phyloP scores from a whole-genome alignment of 2,888 invertebrate species.

The Elegia similella region DNA sequence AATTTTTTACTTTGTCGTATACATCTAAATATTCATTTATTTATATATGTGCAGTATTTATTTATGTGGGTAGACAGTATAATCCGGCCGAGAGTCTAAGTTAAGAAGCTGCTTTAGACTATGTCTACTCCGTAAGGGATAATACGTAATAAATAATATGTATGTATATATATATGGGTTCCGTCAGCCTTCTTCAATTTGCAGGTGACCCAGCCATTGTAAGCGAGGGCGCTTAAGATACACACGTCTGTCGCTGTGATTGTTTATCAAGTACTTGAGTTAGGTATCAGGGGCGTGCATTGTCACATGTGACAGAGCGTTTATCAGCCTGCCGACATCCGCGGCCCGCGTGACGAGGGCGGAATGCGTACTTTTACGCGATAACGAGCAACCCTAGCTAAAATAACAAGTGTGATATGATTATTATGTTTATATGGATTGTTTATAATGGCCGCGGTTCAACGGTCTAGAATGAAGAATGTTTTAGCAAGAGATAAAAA shows the following conservation, averaged over 20 bases:
- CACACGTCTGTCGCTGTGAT: conserved; percentile 24
- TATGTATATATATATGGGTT: too few species aligned
- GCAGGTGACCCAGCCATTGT: neutral
- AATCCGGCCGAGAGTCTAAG: too few species aligned
- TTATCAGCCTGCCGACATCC: conserved; percentile 54
- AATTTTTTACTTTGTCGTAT: too few species aligned
- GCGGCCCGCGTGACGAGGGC: conserved; percentile 57
- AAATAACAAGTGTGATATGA: conserved; percentile 19
- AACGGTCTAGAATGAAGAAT: neutral
- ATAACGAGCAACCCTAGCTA: conserved; percentile 24
- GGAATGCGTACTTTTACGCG: conserved; percentile 29
- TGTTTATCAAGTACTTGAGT: conserved; percentile 40
- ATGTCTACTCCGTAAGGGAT: too few species aligned
- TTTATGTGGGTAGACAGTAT: too few species aligned
- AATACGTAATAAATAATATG: too few species aligned
- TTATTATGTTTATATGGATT: neutral
- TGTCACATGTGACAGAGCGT: conserved; percentile 46
- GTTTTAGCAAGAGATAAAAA: neutral
- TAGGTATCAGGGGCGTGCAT: conserved; percentile 45
- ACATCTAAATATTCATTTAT: too few species aligned
- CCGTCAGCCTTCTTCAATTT: neutral
- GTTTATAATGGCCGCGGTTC: neutral
- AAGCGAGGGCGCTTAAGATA: conserved; percentile 3
- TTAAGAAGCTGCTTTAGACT: too few species aligned
- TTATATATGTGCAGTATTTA: too few species aligned